Evolutionary conservation across 1,140 invertebrate species (phyloP).

Genomic region (Hylaeus anthracinus): DNA sequence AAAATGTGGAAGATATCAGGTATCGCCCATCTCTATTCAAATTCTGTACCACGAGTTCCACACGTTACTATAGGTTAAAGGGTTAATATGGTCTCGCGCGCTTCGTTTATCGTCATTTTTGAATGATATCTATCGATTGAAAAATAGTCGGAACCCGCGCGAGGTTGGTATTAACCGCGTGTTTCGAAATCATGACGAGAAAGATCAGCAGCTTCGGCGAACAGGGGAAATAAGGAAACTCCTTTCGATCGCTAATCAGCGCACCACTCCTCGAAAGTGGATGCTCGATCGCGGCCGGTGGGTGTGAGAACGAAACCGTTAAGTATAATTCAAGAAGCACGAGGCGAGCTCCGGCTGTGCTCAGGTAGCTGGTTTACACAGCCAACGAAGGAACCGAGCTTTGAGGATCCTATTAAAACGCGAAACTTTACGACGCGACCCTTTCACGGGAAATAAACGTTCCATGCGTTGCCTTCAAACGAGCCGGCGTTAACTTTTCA

Average conservation of each 20-base stretch:
- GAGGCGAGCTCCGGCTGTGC: conserved; percentile 5
- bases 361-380: conserved; percentile 5
- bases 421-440: conserved; percentile 38
- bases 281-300: conserved; percentile 53
- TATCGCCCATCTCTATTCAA: too few relatives aligned
- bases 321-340: conserved; percentile 57
- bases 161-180: background rate
- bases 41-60: too few relatives aligned
- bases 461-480: conserved; percentile 12
- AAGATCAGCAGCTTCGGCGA: conserved; percentile 15
- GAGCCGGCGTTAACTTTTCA: conserved; percentile 21
- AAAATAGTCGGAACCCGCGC: too few relatives aligned
- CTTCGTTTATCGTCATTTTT: too few relatives aligned
- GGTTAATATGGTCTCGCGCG: too few relatives aligned
- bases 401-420: conserved; percentile 45
- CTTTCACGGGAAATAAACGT: background rate
- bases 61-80: too few relatives aligned
- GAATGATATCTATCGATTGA: too few relatives aligned
- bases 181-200: background rate
- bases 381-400: conserved; percentile 31
- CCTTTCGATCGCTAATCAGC: conserved; percentile 43
- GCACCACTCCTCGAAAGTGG: conserved; percentile 54
- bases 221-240: conserved; percentile 50
- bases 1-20: too few relatives aligned
- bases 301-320: conserved; percentile 68